A percentile compares a stretch with the other conserved stretches of the same genome.
Conservation (phyloP, 2,888 invertebrate species). For the Andrena camellia region DNA sequence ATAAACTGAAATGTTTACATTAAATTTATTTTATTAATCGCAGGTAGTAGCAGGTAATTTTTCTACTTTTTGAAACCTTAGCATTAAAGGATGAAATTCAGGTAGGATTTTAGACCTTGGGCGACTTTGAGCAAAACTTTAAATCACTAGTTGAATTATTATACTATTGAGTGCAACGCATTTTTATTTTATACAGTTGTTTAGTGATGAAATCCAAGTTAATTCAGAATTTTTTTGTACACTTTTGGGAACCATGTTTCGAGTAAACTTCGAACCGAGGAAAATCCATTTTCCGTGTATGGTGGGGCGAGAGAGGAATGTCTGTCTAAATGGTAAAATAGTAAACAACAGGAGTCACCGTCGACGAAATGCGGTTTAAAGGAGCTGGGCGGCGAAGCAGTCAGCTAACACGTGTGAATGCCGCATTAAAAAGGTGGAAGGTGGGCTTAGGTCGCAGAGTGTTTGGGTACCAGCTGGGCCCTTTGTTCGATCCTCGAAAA, state of each 20-base stretch:
- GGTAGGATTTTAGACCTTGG: too few species aligned
- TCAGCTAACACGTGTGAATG: conserved; percentile 52
- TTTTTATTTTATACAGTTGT: too few species aligned
- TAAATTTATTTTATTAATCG: too few species aligned
- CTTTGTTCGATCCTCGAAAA: conserved; percentile 68
- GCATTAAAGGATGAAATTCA: too few species aligned
- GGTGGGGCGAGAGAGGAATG: conserved; percentile 1
- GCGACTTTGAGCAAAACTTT: too few species aligned
- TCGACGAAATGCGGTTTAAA: conserved; percentile 33
- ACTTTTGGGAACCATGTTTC: not conserved
- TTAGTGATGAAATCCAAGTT: too few species aligned
- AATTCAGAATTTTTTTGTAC: too few species aligned
- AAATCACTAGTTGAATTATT: too few species aligned
- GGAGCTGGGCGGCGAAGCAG: conserved; percentile 1
- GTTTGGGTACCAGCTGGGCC: conserved; percentile 66
- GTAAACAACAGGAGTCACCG: conserved; percentile 4
- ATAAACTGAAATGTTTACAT: too few species aligned
- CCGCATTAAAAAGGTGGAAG: conserved; percentile 50
- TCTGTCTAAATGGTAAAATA: conserved; percentile 18
- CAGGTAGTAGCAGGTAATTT: too few species aligned
- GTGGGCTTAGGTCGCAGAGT: conserved; percentile 44
- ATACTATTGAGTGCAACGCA: too few species aligned
- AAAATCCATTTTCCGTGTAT: conserved; percentile 20
- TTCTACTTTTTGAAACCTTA: too few species aligned
- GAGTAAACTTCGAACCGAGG: conserved; percentile 2